phyloP scores from a whole-genome alignment of 2,113 vertebrate genomes.

The Paratilapia polleni region DNA sequence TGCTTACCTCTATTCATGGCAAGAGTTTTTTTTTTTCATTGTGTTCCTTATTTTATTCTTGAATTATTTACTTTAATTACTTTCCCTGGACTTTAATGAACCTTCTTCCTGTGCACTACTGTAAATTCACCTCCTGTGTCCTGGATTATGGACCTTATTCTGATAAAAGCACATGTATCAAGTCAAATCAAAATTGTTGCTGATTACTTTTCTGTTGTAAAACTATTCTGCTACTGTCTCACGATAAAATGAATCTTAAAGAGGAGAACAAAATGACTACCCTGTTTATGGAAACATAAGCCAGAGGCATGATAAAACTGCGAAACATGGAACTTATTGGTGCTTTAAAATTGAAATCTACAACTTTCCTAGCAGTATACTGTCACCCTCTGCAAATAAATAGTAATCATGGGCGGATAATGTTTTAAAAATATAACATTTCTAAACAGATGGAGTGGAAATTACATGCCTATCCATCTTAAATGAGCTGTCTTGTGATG shows the following conservation, averaged over 20 bases:
- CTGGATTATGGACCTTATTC: not conserved
- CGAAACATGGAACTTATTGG: not conserved
- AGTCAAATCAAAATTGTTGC: not conserved
- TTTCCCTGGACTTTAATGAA: not conserved
- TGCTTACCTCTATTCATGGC: not conserved
- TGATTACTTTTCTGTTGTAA: not conserved
- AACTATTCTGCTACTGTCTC: not conserved
- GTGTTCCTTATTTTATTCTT: not conserved
- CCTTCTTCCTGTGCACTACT: not conserved
- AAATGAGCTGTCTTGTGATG: not conserved
- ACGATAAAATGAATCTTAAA: not conserved
- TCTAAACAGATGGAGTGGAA: not conserved
- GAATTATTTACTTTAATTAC: not conserved
- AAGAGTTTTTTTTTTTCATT: not conserved
- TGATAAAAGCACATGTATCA: not conserved
- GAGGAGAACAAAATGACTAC: not conserved
- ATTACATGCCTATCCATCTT: not conserved
- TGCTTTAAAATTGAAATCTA: constrained; percentile 6
- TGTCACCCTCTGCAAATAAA: not conserved
- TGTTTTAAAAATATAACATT: not conserved
- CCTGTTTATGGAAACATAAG: not conserved
- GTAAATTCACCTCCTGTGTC: not conserved
- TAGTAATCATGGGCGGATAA: not conserved
- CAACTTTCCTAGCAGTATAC: not conserved
- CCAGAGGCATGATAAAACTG: not conserved